Percentiles rank a stretch among this genome's conserved stretches.
phyloP scores from a whole-genome alignment of 2,797 vertebrate species.

The Cebuella pygmaea region DNA sequence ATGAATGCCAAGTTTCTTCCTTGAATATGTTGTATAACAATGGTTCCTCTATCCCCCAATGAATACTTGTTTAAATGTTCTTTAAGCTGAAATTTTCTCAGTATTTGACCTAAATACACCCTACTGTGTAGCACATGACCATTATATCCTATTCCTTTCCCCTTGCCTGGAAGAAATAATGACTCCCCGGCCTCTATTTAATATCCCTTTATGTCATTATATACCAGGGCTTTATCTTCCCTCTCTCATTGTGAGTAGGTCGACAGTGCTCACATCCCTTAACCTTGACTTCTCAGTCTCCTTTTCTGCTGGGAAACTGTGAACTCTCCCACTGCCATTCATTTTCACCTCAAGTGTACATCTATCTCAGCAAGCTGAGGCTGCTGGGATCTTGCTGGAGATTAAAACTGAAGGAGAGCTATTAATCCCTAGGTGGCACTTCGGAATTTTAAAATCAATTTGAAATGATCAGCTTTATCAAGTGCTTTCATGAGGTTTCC shows the following conservation, averaged over 20 bases:
- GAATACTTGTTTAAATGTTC: slow-evolving; percentile 41
- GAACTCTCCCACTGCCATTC: slow-evolving; percentile 16
- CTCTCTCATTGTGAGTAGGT: slow-evolving; percentile 26
- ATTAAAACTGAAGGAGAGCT: slow-evolving; percentile 59
- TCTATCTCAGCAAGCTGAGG: slow-evolving; percentile 60
- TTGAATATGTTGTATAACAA: slow-evolving; percentile 15
- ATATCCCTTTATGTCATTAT: slow-evolving; percentile 17
- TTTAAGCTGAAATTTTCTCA: slow-evolving; percentile 60
- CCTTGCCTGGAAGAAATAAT: slow-evolving; percentile 58
- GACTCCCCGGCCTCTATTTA: slow-evolving; percentile 40
- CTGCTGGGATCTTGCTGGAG: slow-evolving; percentile 42
- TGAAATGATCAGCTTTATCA: slow-evolving; percentile 68
- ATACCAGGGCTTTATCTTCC: slow-evolving; percentile 32
- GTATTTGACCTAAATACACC: slow-evolving; percentile 47
- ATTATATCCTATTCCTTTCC: slow-evolving; percentile 24
- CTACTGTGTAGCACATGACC: not conserved
- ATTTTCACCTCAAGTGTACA: slow-evolving; percentile 39
- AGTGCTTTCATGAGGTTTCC: slow-evolving; percentile 68
- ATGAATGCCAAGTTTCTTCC: not conserved
- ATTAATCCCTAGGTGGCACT: slow-evolving; percentile 56
- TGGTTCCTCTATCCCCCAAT: not conserved
- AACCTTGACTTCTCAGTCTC: slow-evolving; percentile 47
- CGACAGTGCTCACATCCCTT: slow-evolving; percentile 27
- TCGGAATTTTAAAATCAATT: slow-evolving; percentile 78
- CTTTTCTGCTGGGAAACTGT: not conserved